phyloP scores from a whole-genome alignment of 1,140 invertebrate species.

The Onthophagus taurus region DNA sequence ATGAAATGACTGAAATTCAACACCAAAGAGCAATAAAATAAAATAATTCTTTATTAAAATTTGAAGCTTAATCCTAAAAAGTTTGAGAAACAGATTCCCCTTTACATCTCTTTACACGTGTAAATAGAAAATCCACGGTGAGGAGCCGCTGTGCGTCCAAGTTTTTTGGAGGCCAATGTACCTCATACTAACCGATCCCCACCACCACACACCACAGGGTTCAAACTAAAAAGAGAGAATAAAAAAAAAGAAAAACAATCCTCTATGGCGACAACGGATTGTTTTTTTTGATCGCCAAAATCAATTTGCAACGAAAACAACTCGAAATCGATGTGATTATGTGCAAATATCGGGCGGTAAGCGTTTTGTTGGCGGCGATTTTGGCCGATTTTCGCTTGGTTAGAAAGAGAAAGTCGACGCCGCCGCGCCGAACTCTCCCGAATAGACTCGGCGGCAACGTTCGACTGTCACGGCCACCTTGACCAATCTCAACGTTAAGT shows the following conservation, averaged over 20 bases:
- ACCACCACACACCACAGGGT: background rate
- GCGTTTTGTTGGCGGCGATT: background rate
- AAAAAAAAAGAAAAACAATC: slow-evolving; percentile 13
- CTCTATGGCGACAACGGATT: background rate
- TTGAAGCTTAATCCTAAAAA: too few species aligned
- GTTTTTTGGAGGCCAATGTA: slow-evolving; percentile 10
- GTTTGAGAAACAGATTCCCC: too few species aligned
- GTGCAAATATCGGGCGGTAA: background rate
- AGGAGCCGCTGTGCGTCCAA: slow-evolving; percentile 14
- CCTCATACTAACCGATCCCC: slow-evolving; percentile 1
- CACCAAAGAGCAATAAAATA: too few species aligned
- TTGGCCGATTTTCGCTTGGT: slow-evolving; percentile 1
- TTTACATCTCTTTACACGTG: slow-evolving; percentile 16
- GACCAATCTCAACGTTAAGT: slow-evolving; percentile 31
- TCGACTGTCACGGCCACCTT: slow-evolving; percentile 26
- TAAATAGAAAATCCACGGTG: slow-evolving; percentile 14
- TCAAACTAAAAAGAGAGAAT: too few species aligned
- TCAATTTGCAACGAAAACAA: background rate
- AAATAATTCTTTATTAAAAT: too few species aligned
- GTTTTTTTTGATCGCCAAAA: background rate
- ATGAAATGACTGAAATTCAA: too few species aligned
- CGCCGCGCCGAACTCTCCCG: slow-evolving; percentile 14
- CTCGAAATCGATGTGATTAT: background rate
- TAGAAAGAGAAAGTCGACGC: slow-evolving; percentile 28
- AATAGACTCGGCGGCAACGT: slow-evolving; percentile 12